phyloP scores from a whole-genome alignment of 2,888 invertebrate species.

The Pollenia amentaria region DNA sequence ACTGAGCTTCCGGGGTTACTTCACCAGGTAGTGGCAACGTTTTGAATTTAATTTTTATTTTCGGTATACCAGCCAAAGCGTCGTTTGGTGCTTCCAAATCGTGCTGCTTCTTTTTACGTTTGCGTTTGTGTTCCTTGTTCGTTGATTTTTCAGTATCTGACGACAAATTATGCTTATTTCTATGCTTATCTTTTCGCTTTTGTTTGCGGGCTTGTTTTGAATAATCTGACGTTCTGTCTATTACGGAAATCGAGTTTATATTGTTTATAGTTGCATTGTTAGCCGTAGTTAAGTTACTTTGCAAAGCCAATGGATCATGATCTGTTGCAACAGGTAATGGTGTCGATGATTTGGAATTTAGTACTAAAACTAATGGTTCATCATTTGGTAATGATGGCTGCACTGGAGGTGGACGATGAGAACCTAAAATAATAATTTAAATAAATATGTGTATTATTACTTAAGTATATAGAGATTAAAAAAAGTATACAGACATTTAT shows the following conservation, averaged over 20 bases:
- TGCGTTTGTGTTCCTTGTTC: conserved; percentile 91
- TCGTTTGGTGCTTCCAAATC: conserved; percentile 85
- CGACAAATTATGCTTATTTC: conserved; percentile 87
- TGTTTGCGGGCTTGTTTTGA: conserved; percentile 86
- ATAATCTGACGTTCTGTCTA: conserved; percentile 78
- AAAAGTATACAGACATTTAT: too few species aligned
- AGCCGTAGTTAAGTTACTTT: conserved; percentile 63
- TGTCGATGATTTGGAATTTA: conserved; percentile 68
- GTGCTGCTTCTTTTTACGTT: conserved; percentile 91
- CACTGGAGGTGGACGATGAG: conserved; percentile 53
- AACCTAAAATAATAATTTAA: conserved; percentile 54
- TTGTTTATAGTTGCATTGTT: conserved; percentile 54
- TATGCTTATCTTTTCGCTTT: conserved; percentile 90
- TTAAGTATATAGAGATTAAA: not conserved
- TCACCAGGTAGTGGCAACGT: conserved; percentile 85
- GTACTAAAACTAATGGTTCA: conserved; percentile 72
- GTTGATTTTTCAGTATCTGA: conserved; percentile 86
- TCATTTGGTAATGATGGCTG: conserved; percentile 67
- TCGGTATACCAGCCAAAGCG: conserved; percentile 86
- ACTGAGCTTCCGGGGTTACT: conserved; percentile 92
- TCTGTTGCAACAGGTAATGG: conserved; percentile 68
- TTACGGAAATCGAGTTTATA: conserved; percentile 74
- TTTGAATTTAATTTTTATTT: conserved; percentile 90
- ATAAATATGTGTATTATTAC: not conserved
- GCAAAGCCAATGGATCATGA: conserved; percentile 74